Percentiles rank a stretch among this genome's conserved stretches.
These are phyloP conservation scores for Leptarthrus brevirostris DNA, from an alignment of 2,888 invertebrate genomes.

Conservation along the genomic window DNA sequence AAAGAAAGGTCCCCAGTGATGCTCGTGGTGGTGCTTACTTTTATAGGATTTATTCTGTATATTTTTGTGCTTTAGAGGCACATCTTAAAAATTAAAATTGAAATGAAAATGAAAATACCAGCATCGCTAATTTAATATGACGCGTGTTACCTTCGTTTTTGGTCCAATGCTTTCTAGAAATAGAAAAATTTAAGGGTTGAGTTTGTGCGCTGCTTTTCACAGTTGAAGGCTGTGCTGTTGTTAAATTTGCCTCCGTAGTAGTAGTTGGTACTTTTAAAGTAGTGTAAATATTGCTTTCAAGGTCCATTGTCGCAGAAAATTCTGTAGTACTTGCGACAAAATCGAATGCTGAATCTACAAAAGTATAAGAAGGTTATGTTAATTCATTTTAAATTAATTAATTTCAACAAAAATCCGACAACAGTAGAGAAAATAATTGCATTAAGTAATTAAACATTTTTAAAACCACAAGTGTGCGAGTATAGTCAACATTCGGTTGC, in stretches of 20 bases:
- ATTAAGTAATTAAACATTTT: too few relatives aligned
- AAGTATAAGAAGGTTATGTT: too few relatives aligned
- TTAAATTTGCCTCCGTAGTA: neutral
- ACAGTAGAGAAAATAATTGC: too few relatives aligned
- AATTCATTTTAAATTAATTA: too few relatives aligned
- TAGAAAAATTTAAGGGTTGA: constrained; percentile 27
- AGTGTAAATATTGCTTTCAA: constrained; percentile 12
- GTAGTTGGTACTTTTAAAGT: neutral
- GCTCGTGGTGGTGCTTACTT: constrained; percentile 74
- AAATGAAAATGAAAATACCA: neutral
- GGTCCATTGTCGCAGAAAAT: neutral
- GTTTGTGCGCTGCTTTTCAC: constrained; percentile 32
- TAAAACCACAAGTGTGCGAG: too few relatives aligned
- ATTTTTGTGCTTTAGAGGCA: constrained; percentile 27
- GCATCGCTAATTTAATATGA: neutral
- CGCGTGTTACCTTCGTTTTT: constrained; percentile 3
- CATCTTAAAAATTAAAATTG: too few relatives aligned
- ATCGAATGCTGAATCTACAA: constrained; percentile 15
- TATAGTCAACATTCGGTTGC: too few relatives aligned
- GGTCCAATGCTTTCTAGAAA: constrained; percentile 30
- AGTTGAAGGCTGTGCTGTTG: constrained; percentile 11
- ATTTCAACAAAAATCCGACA: too few relatives aligned
- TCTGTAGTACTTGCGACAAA: neutral
- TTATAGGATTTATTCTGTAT: constrained; percentile 58
- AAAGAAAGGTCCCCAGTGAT: constrained; percentile 80